Percentiles rank a stretch among this genome's conserved stretches.
phyloP scores from a whole-genome alignment of 2,888 invertebrate genomes.

The Chloromyia formosa region DNA sequence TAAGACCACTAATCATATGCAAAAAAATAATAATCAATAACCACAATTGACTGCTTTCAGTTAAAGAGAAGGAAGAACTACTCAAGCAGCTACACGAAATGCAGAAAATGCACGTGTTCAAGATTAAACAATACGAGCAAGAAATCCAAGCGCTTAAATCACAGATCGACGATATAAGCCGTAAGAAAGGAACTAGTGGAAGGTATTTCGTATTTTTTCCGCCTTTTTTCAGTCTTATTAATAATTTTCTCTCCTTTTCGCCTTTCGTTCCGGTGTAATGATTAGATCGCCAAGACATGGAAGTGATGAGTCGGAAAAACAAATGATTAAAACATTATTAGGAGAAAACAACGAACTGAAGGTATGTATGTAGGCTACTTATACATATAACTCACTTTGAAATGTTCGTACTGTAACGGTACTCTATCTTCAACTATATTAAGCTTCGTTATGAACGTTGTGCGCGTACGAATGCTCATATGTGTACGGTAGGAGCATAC shows the following conservation, averaged over 20 bases:
- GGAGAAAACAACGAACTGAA: conserved; percentile 52
- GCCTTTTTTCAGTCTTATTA: not conserved
- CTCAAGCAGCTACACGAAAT: conserved; percentile 42
- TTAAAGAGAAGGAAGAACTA: conserved; percentile 31
- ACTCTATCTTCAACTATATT: too few species aligned
- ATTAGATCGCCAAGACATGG: not conserved
- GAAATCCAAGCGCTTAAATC: conserved; percentile 24
- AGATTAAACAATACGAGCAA: conserved; percentile 44
- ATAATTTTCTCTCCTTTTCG: not conserved
- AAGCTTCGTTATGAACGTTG: too few species aligned
- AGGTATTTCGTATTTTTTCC: not conserved
- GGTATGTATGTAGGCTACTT: conserved; percentile 53
- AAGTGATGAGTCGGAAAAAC: conserved; percentile 31
- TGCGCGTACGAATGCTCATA: too few species aligned
- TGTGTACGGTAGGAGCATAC: too few species aligned
- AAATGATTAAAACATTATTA: conserved; percentile 54
- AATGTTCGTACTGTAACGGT: too few species aligned
- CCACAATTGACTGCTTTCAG: not conserved
- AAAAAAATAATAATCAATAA: too few species aligned
- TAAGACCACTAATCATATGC: too few species aligned
- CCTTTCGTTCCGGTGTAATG: too few species aligned
- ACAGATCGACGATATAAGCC: not conserved
- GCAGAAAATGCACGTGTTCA: conserved; percentile 48
- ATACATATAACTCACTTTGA: too few species aligned
- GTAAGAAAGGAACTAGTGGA: not conserved